Conservation (phyloP, 2,888 invertebrate species). For the Brenthis ino region DNA sequence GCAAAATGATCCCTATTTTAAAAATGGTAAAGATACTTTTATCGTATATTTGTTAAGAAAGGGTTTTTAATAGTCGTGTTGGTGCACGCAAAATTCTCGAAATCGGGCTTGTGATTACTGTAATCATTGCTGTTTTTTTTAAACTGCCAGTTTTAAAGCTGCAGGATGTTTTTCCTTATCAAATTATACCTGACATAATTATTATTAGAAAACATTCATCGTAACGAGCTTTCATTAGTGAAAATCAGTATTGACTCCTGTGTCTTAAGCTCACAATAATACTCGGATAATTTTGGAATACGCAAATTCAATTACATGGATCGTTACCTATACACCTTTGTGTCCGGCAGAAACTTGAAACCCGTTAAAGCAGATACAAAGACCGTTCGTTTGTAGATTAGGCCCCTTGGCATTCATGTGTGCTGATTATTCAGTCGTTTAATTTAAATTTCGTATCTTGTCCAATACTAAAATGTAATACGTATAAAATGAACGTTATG, state of each 20-base stretch:
- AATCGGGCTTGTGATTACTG: not conserved
- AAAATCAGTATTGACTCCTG: too few species aligned
- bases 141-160: not conserved
- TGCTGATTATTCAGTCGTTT: conserved; percentile 37
- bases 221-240: not conserved
- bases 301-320: not conserved
- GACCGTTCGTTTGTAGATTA: conserved; percentile 28
- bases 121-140: not conserved
- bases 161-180: not conserved
- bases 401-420: conserved; percentile 55
- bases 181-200: not conserved
- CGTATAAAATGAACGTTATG: not conserved
- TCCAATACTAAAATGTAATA: not conserved
- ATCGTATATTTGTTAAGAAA: not conserved
- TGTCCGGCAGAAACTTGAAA: conserved; percentile 4
- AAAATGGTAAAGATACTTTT: not conserved
- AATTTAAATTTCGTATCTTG: conserved; percentile 20
- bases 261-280: too few species aligned
- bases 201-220: not conserved
- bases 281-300: not conserved
- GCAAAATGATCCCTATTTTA: not conserved
- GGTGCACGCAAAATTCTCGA: not conserved
- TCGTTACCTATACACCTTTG: conserved; percentile 6
- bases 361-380: conserved; percentile 12
- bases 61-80: not conserved